Evolutionary conservation across 2,888 invertebrate species (phyloP), one percentile per base, ranked within the genome.

Genomic region (Drosophila paranaensis): DNA sequence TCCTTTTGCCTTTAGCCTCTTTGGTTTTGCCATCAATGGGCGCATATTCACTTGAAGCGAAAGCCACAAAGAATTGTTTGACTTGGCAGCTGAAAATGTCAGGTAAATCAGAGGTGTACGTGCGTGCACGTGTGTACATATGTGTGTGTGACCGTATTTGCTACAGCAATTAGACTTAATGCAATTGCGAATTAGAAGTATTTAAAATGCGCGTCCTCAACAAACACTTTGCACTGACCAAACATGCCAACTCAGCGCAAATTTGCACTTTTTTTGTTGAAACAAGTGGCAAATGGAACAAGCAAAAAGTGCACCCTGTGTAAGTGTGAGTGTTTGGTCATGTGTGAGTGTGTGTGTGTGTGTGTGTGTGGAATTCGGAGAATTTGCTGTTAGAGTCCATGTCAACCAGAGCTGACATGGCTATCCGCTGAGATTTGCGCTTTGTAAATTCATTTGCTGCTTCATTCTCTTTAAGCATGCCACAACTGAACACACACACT

Each of bases 351-450:
- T 64, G 43, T 60, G 63, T 76, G 58, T 20, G 20, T 2, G 20
- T 50, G 40, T 64, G 43, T 48, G 65, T 64, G 43, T 43, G 68
- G 61, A 55, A 74, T 74, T 74, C 43, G 27, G 46, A 69, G 63
- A 69, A 62, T 72, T 71, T 54, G 57, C 56, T 50, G 61, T 40
- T 54, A 65, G 62, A 75, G 67, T 61, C 75, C 63, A 55, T 77
- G 80, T 76, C 77, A 80, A 80, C 56, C 77, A 62, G 60, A 77
- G 67, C 73, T 79, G 79, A 77, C 81, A 81, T 67, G 79, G 79
- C 77, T 60, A 77, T 79, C 80, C 80, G 80, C 80, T 67, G 77
- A 77, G 77, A 77, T 77, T 77, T 77, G 75, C 67, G 79, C 76
- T 77, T 80, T 80, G 83, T 80, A 82, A 73, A 80, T 80, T 79